Percentiles rank a stretch among this genome's conserved stretches.
phyloP scores from a whole-genome alignment of 2,888 invertebrate species.

The Orthonevra nobilis region DNA sequence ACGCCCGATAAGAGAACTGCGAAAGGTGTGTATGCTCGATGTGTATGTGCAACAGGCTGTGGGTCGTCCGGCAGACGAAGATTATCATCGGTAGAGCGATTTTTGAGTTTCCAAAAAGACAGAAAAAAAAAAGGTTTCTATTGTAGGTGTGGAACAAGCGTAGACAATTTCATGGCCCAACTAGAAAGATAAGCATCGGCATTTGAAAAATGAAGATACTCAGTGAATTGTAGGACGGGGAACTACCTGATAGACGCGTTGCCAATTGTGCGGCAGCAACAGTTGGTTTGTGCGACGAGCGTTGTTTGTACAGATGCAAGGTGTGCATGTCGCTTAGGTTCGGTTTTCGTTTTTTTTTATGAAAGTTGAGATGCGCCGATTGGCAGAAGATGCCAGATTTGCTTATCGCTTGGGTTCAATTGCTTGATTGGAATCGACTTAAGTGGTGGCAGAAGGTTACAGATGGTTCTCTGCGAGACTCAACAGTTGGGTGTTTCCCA shows the following conservation, averaged over 20 bases:
- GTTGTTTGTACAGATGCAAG: slow-evolving; percentile 64
- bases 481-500: no score
- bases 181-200: slow-evolving; percentile 55
- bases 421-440: slow-evolving; percentile 51
- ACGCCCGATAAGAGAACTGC: slow-evolving; percentile 34
- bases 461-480: slow-evolving; percentile 62
- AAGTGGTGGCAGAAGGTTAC: slow-evolving; percentile 54
- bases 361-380: slow-evolving; percentile 18
- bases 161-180: slow-evolving; percentile 62
- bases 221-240: slow-evolving; percentile 5
- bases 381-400: slow-evolving; percentile 52
- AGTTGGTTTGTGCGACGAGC: slow-evolving; percentile 59
- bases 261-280: slow-evolving; percentile 59
- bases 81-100: slow-evolving; percentile 49
- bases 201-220: slow-evolving; percentile 31
- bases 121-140: background rate
- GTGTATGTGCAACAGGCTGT: slow-evolving; percentile 59
- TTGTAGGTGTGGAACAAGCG: slow-evolving; percentile 43
- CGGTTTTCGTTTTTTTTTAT: background rate
- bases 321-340: slow-evolving; percentile 22
- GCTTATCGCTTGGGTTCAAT: slow-evolving; percentile 53
- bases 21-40: slow-evolving; percentile 43
- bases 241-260: slow-evolving; percentile 61
- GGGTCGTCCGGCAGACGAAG: slow-evolving; percentile 33
- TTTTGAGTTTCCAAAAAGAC: slow-evolving; percentile 9